Evolutionary conservation across 2,113 vertebrate genomes (phyloP).

Genomic region (Camelus dromedarius): DNA sequence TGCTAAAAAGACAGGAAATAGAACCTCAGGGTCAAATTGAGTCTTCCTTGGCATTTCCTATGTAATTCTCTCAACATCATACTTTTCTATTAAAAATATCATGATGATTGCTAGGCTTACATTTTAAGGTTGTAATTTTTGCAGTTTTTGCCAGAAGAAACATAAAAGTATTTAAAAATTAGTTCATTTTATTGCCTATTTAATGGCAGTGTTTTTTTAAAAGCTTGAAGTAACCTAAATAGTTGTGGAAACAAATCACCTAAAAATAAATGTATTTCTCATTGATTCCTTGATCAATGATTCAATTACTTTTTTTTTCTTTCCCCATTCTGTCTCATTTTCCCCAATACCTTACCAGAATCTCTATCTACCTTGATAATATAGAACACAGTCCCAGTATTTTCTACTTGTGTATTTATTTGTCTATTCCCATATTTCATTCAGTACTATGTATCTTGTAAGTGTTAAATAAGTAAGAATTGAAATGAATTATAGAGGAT

Average conservation of each 20-base stretch:
- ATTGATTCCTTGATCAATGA: background rate
- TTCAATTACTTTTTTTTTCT: background rate
- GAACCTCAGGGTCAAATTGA: background rate
- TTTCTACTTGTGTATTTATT: background rate
- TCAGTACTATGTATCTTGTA: background rate
- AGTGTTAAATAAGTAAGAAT: conserved; percentile 6
- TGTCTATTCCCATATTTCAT: background rate
- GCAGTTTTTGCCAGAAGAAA: background rate
- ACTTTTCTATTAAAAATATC: conserved; percentile 21
- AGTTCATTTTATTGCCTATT: background rate
- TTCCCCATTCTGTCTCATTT: background rate
- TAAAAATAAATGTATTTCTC: background rate
- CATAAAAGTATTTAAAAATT: background rate
- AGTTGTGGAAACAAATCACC: background rate
- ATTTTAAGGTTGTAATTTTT: background rate
- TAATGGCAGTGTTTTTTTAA: conserved; percentile 15
- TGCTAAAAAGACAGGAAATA: conserved; percentile 45
- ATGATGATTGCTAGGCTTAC: background rate
- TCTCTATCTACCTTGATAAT: background rate
- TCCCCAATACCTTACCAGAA: background rate
- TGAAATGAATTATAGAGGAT: background rate
- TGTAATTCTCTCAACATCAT: background rate
- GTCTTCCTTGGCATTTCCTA: background rate
- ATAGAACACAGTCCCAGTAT: background rate
- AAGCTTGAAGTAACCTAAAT: background rate